Percentiles rank a stretch among this genome's conserved stretches.
Conservation (phyloP, 1,140 invertebrate genomes). For the Nomia melanderi region DNA sequence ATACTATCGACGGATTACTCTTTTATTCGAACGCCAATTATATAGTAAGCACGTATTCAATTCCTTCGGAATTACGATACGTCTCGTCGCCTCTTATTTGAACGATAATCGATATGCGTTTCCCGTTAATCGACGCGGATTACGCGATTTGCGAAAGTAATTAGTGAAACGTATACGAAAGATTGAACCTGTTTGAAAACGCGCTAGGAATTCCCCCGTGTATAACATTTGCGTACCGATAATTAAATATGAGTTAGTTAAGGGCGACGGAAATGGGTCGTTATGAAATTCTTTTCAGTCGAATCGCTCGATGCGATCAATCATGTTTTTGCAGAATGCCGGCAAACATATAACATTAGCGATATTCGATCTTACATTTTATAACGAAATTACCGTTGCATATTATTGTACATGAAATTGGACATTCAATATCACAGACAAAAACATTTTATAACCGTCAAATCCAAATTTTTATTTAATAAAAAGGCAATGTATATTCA, state of each 20-base stretch:
- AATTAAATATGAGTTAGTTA: constrained; percentile 9
- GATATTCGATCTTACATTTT: too few relatives aligned
- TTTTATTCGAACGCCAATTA: constrained; percentile 18
- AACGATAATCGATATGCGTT: constrained; percentile 25
- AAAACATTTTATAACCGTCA: too few relatives aligned
- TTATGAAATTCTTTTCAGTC: not conserved
- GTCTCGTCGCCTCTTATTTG: constrained; percentile 4
- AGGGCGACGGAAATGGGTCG: not conserved
- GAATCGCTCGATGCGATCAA: not conserved
- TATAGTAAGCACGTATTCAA: constrained; percentile 33
- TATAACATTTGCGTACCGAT: not conserved
- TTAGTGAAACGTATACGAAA: constrained; percentile 26
- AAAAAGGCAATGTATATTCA: too few relatives aligned
- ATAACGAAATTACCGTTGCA: too few relatives aligned
- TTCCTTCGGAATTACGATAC: constrained; percentile 2
- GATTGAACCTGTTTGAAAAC: constrained; percentile 10
- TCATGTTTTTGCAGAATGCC: not conserved
- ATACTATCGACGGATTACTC: too few relatives aligned
- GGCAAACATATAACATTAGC: too few relatives aligned
- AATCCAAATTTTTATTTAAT: too few relatives aligned
- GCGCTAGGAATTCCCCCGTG: not conserved
- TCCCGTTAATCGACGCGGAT: constrained; percentile 24
- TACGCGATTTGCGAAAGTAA: constrained; percentile 29
- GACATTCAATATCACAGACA: too few relatives aligned
- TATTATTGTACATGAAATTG: too few relatives aligned